phyloP scores from a whole-genome alignment of 2,797 vertebrate genomes.

The Menidia menidia region DNA sequence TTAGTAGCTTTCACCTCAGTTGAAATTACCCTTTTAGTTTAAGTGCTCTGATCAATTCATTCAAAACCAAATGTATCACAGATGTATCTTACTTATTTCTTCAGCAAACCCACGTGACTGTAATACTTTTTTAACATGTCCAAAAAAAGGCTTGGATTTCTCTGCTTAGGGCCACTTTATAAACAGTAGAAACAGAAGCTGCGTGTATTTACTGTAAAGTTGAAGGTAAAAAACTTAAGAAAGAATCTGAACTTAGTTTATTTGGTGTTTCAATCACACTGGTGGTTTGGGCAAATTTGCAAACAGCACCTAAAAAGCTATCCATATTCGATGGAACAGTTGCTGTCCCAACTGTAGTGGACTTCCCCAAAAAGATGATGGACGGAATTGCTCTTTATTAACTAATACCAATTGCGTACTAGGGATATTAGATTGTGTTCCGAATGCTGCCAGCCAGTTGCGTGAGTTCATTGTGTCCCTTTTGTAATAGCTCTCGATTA shows the following conservation, averaged over 20 bases:
- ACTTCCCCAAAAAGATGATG: too few relatives aligned
- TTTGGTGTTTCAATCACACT: too few relatives aligned
- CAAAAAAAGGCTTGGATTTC: constrained; percentile 14
- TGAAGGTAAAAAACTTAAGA: constrained; percentile 7
- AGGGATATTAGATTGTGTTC: too few relatives aligned
- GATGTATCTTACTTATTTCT: constrained; percentile 36
- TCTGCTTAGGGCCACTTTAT: constrained; percentile 17
- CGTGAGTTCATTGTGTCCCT: too few relatives aligned
- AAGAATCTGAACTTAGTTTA: neutral
- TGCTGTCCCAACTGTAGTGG: too few relatives aligned
- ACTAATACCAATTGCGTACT: too few relatives aligned
- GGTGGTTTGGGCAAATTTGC: too few relatives aligned
- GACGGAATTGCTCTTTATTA: too few relatives aligned
- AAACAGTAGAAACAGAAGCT: neutral
- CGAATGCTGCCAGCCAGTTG: neutral
- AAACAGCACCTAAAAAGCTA: too few relatives aligned
- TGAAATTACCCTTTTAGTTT: constrained; percentile 71
- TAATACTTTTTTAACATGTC: constrained; percentile 34
- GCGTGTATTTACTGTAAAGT: neutral
- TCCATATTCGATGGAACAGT: too few relatives aligned
- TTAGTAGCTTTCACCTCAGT: constrained; percentile 63
- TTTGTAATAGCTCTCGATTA: too few relatives aligned
- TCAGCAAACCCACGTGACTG: neutral
- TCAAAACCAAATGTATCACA: constrained; percentile 43
- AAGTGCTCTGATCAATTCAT: constrained; percentile 66